These are phyloP conservation scores for Tenualosa ilisha DNA, from an alignment of 2,797 vertebrate genomes.

Conservation along the genomic window DNA sequence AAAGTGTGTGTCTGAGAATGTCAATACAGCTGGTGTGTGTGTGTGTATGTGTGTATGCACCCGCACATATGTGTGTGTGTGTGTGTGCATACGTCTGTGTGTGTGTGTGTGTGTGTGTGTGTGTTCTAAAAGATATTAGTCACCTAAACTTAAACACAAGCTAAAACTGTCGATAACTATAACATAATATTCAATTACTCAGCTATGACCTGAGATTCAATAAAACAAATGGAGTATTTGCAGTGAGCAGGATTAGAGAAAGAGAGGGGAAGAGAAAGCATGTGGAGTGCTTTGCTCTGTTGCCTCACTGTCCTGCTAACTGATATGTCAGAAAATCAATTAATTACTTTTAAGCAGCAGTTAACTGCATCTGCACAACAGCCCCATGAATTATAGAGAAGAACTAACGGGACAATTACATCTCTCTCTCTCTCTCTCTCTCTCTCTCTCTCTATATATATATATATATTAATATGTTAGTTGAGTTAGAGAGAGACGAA, in stretches of 20 bases:
- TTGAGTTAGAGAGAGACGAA: slow-evolving; percentile 17
- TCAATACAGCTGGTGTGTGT: slow-evolving; percentile 56
- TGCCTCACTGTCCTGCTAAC: slow-evolving; percentile 83
- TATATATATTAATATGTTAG: slow-evolving; percentile 58
- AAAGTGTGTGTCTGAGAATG: slow-evolving; percentile 40
- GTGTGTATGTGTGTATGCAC: slow-evolving; percentile 18
- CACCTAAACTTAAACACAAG: not conserved
- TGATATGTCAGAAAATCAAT: slow-evolving; percentile 99
- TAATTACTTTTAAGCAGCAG: slow-evolving; percentile 98
- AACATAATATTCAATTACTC: not conserved
- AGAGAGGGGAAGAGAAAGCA: not conserved
- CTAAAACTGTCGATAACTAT: not conserved
- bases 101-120: slow-evolving; percentile 30
- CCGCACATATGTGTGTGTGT: too few relatives aligned
- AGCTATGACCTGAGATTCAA: not conserved
- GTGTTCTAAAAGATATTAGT: too few relatives aligned
- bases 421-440: slow-evolving; percentile 38
- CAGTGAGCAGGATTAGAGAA: not conserved
- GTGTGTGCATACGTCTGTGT: slow-evolving; percentile 18
- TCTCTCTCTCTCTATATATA: slow-evolving; percentile 36
- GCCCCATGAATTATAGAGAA: slow-evolving; percentile 94
- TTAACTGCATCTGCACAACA: slow-evolving; percentile 88
- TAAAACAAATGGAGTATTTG: not conserved
- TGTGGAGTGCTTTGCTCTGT: slow-evolving; percentile 61
- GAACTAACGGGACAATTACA: slow-evolving; percentile 66